Evolutionary conservation across 2,888 invertebrate genomes (phyloP).

Genomic region (Neria commutata): DNA sequence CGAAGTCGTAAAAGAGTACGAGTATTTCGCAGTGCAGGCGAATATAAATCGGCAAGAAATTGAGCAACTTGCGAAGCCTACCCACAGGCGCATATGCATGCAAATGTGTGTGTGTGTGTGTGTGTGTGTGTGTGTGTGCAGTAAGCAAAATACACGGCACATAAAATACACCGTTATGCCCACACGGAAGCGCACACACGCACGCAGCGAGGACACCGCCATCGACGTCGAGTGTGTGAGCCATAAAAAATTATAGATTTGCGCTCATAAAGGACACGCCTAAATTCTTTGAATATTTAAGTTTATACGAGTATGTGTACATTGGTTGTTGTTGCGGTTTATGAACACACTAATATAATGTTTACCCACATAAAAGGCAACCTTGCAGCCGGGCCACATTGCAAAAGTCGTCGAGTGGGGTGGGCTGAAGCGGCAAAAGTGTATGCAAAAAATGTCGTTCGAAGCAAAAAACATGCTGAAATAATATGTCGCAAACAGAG

Average conservation of each 20-base stretch:
- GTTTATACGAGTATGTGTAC: slow-evolving; percentile 30
- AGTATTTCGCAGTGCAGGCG: slow-evolving; percentile 38
- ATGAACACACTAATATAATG: slow-evolving; percentile 19
- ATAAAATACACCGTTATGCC: slow-evolving; percentile 41
- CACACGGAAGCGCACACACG: not conserved
- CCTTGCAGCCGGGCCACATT: too few relatives aligned
- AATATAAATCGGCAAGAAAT: slow-evolving; percentile 48
- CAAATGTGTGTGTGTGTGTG: not conserved
- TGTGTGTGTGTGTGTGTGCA: not conserved
- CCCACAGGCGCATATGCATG: too few relatives aligned
- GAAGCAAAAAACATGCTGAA: too few relatives aligned
- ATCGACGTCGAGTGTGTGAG: slow-evolving; percentile 32
- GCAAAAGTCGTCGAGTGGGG: too few relatives aligned
- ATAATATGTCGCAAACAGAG: too few relatives aligned
- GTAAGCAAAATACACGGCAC: slow-evolving; percentile 20
- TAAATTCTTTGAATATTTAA: slow-evolving; percentile 50
- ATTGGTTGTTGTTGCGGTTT: slow-evolving; percentile 5
- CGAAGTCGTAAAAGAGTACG: slow-evolving; percentile 44
- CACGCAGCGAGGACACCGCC: not conserved
- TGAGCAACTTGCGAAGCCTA: slow-evolving; percentile 19
- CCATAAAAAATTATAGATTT: slow-evolving; percentile 52
- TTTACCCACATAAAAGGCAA: too few relatives aligned
- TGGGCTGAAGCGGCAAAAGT: too few relatives aligned
- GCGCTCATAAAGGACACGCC: slow-evolving; percentile 14
- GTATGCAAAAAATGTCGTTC: too few relatives aligned